Percentiles rank a stretch among this genome's conserved stretches.
Evolutionary conservation across 2,888 invertebrate species (phyloP).

Genomic region (Blomia tropicalis): DNA sequence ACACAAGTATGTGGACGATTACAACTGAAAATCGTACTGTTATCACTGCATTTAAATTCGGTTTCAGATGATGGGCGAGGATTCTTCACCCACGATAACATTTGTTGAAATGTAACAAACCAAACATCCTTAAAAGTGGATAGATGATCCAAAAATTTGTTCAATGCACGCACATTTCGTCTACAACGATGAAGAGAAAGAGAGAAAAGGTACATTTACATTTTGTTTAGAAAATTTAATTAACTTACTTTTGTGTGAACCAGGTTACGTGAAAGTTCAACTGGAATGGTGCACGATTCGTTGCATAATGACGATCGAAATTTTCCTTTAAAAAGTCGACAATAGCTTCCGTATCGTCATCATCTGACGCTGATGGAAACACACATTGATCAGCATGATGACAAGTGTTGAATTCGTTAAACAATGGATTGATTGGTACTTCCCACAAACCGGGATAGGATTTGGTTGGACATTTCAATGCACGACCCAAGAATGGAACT

Average conservation of each 20-base stretch:
- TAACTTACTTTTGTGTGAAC: constrained; percentile 25
- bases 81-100: constrained; percentile 29
- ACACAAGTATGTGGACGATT: constrained; percentile 27
- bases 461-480: constrained; percentile 29
- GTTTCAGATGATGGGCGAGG: constrained; percentile 26
- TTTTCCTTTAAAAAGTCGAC: constrained; percentile 30
- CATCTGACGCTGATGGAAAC: constrained; percentile 53
- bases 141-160: constrained; percentile 29
- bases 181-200: neutral
- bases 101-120: constrained; percentile 31
- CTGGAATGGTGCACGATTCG: constrained; percentile 31
- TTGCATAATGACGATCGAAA: constrained; percentile 30
- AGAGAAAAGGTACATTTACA: neutral
- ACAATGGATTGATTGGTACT: constrained; percentile 30
- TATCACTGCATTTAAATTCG: constrained; percentile 24
- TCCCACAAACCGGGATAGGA: constrained; percentile 37
- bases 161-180: constrained; percentile 29
- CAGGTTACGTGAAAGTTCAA: constrained; percentile 31
- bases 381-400: constrained; percentile 39
- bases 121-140: constrained; percentile 29
- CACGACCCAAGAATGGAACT: constrained; percentile 23
- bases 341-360: constrained; percentile 31
- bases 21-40: constrained; percentile 8
- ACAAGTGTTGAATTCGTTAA: constrained; percentile 30
- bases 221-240: constrained; percentile 21